Evolutionary conservation across 2,113 vertebrate genomes (phyloP), one percentile per base, ranked within the genome.

Genomic region (Brachypodius melanocephalos): DNA sequence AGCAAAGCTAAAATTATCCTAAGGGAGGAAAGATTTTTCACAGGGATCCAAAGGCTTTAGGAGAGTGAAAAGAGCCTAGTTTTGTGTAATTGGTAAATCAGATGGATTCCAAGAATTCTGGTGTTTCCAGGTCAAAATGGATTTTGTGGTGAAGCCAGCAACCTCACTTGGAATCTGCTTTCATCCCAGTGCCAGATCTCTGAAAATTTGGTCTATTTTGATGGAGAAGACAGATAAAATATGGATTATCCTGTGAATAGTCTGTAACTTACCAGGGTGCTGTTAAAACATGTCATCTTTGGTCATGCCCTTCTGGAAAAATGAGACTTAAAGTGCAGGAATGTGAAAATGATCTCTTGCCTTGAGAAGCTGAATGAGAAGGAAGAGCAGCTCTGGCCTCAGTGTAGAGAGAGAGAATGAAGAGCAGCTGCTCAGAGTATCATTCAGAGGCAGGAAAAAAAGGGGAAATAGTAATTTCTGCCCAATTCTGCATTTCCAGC

Each of bases 111-210:
- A 6, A 11, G 26, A 57, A 51, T 66, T 51, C 34, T 38, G 38
- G 38, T 38, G 38, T 38, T 38, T 38, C 38, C 67, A 48, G 43
- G 31, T 55, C 55, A 36, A 31, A 55, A 21, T 34, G 49, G 36
- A 12, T 67, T 68, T 61, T 72, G 29, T 59, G 38, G 55, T 57
- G 59, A 69, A 55, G 31, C 32, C 1, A 68, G 62, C 45, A 67
- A 12, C 38, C 96, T 97, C 88, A 97, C 96, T 97, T 96, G 75
- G 80, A 97, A 96, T 22, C 21, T 11, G 12, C 40, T 88, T 89
- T 97, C 82, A 43, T 90, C 94, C 48, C 97, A 58, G 84, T 97
- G 96, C 97, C 97, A 98, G 49, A 90, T 90, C 18, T 97, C 81
- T 55, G 89, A 94, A 79, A 97, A 67, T 11, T 54, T 91, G 61